A percentile compares a stretch with the other conserved stretches of the same genome.
phyloP scores from a whole-genome alignment of 2,888 invertebrate species.

The Amiota mariae region DNA sequence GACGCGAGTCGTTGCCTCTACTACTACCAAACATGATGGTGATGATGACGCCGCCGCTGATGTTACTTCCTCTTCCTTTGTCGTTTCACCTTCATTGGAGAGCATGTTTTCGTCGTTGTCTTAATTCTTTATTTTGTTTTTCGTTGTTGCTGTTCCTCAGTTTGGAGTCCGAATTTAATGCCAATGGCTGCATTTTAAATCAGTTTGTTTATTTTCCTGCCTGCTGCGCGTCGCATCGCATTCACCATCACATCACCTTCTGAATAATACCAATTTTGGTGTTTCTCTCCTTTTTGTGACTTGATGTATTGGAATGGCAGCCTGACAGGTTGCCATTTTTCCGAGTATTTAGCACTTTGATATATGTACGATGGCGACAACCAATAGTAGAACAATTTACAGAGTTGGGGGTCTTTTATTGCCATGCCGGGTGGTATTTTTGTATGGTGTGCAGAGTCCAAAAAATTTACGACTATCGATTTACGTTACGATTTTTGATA shows the following conservation, averaged over 20 bases:
- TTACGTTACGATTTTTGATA: constrained; percentile 30
- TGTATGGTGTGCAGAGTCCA: too few relatives aligned
- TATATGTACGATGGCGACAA: constrained; percentile 33
- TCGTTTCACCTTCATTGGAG: constrained; percentile 45
- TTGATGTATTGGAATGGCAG: constrained; percentile 26
- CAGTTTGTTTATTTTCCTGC: constrained; percentile 45
- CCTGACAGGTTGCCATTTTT: constrained; percentile 10
- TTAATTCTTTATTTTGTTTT: not conserved
- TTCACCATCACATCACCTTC: too few relatives aligned
- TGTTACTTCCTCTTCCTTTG: not conserved
- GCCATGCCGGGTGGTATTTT: too few relatives aligned
- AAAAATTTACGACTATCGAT: constrained; percentile 38
- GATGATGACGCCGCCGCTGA: not conserved
- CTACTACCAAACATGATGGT: too few relatives aligned
- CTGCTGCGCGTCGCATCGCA: too few relatives aligned
- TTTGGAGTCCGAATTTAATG: constrained; percentile 45
- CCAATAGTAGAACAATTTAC: not conserved
- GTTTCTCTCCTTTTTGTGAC: too few relatives aligned
- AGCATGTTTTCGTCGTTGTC: constrained; percentile 65
- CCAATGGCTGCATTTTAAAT: constrained; percentile 61
- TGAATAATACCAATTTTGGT: too few relatives aligned
- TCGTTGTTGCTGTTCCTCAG: constrained; percentile 10
- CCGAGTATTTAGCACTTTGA: constrained; percentile 41
- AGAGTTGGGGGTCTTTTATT: too few relatives aligned
- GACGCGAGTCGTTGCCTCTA: too few relatives aligned